Evolutionary conservation across 2,113 vertebrate species (phyloP).

Genomic region (Hymenochirus boettgeri): DNA sequence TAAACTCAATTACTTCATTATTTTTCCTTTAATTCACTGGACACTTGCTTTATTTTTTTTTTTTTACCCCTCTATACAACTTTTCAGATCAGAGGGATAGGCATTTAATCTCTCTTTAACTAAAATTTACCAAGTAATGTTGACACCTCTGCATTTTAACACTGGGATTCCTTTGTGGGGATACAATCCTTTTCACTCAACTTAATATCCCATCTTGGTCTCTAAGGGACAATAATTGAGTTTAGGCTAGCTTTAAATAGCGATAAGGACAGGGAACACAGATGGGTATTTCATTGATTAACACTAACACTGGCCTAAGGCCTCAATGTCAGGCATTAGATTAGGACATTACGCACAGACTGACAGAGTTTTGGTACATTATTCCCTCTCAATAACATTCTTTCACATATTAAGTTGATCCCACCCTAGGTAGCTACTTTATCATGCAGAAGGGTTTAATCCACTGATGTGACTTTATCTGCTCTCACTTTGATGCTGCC

Average conservation of each 20-base stretch:
- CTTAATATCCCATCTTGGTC: slow-evolving; percentile 97
- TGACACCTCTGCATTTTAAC: slow-evolving; percentile 86
- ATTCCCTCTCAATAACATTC: slow-evolving; percentile 99
- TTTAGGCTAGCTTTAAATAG: slow-evolving; percentile 99
- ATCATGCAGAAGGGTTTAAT: slow-evolving; percentile 99
- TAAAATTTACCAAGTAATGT: slow-evolving; percentile 87
- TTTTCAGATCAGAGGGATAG: slow-evolving; percentile 74
- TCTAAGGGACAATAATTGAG: slow-evolving; percentile 99
- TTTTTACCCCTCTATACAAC: slow-evolving; percentile 72
- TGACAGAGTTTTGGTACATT: slow-evolving; percentile 99
- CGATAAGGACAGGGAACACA: slow-evolving; percentile 92
- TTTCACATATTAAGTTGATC: slow-evolving; percentile 99
- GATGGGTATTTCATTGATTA: slow-evolving; percentile 98
- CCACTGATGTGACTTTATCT: slow-evolving; percentile 97
- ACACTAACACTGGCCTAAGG: slow-evolving; percentile 88
- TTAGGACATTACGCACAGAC: slow-evolving; percentile 98
- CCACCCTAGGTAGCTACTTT: slow-evolving; percentile 99
- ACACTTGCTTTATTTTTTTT: slow-evolving; percentile 67
- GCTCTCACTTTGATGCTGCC: slow-evolving; percentile 90
- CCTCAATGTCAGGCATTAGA: slow-evolving; percentile 94
- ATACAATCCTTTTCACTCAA: slow-evolving; percentile 88
- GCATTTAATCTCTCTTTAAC: slow-evolving; percentile 93
- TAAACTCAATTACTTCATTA: slow-evolving; percentile 71
- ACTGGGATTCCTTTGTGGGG: slow-evolving; percentile 79
- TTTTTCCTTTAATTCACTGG: slow-evolving; percentile 75